Evolutionary conservation across 2,113 vertebrate genomes (phyloP).

Genomic region (Shinisaurus crocodilurus): DNA sequence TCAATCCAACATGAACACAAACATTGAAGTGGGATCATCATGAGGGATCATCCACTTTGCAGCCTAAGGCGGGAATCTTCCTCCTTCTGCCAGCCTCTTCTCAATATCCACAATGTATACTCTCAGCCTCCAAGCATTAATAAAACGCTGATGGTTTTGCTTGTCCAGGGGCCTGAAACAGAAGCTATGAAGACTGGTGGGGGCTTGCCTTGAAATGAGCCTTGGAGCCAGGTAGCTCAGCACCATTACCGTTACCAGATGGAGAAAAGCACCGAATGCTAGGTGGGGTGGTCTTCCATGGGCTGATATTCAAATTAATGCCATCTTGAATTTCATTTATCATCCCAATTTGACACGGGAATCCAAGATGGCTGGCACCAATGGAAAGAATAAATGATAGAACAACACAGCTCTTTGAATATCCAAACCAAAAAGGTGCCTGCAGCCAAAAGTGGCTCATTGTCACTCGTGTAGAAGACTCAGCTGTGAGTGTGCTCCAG

Average conservation of each 20-base stretch:
- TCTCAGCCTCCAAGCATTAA: background rate
- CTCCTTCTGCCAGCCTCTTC: background rate
- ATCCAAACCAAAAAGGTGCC: background rate
- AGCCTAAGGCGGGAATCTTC: constrained; percentile 2
- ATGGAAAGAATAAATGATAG: background rate
- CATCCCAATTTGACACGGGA: background rate
- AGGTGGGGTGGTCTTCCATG: background rate
- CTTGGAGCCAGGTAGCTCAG: background rate
- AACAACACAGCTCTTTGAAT: too few relatives aligned
- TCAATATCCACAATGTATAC: too few relatives aligned
- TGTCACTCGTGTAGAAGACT: background rate
- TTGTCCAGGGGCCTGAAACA: background rate
- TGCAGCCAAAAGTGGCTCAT: background rate
- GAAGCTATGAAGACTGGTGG: too few relatives aligned
- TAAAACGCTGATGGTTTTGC: constrained; percentile 13
- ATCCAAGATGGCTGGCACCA: background rate
- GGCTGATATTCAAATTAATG: background rate
- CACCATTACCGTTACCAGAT: background rate
- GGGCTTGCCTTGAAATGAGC: background rate
- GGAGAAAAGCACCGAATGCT: background rate
- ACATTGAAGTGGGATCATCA: background rate
- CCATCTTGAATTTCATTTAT: background rate
- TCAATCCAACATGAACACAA: constrained; percentile 7
- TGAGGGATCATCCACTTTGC: constrained; percentile 35
- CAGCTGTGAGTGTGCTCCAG: background rate